Percentiles rank a stretch among this genome's conserved stretches.
These are phyloP conservation scores for Taenioides sp. DNA, from an alignment of 2,797 vertebrate species.

Conservation along the genomic window DNA sequence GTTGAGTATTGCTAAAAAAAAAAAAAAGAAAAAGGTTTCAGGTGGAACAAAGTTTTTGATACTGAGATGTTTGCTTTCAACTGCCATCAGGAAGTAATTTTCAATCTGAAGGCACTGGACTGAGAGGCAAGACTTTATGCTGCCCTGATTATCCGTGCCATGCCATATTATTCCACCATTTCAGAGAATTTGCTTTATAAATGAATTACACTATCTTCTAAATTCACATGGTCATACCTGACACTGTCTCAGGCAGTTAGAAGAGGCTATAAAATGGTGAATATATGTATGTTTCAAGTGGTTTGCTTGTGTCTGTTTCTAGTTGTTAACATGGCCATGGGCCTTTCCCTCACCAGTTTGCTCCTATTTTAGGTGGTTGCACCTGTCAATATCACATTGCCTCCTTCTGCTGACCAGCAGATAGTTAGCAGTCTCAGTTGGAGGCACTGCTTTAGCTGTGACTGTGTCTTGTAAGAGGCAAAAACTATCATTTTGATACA, in stretches of 20 bases:
- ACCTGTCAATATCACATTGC: constrained; percentile 84
- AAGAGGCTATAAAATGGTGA: background rate
- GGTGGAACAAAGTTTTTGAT: too few species aligned
- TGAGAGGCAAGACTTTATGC: too few species aligned
- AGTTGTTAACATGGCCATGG: constrained; percentile 18
- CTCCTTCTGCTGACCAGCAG: constrained; percentile 79
- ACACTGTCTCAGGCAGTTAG: background rate
- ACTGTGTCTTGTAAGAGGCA: background rate
- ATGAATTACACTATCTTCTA: background rate
- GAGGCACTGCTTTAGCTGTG: constrained; percentile 29
- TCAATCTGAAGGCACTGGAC: too few species aligned
- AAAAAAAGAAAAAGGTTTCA: too few species aligned
- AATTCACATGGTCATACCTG: background rate
- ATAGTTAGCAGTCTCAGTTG: constrained; percentile 68
- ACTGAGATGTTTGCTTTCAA: too few species aligned
- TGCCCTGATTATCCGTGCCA: too few species aligned
- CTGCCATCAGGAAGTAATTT: too few species aligned
- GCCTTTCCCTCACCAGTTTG: constrained; percentile 46
- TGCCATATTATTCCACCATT: background rate
- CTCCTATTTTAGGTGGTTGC: constrained; percentile 79
- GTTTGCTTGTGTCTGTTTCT: constrained; percentile 1
- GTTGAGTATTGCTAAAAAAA: background rate
- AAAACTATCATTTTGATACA: background rate
- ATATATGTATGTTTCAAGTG: background rate
- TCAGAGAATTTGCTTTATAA: background rate